Evolutionary conservation across 1,140 invertebrate genomes (phyloP).

Genomic region (Rhagoletis pomonella): DNA sequence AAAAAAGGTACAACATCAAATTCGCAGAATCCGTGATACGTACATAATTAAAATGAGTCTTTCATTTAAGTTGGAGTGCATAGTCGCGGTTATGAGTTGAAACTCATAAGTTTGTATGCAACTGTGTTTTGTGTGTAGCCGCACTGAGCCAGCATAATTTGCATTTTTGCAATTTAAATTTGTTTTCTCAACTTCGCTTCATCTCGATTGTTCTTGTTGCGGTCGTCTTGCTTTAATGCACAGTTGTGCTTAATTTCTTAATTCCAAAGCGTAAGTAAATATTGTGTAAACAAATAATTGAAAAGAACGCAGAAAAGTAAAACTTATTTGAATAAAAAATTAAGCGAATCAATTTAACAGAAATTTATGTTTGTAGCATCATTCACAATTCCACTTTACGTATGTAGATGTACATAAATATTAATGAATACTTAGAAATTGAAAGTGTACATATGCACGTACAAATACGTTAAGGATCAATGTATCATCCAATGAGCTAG

Average conservation of each 20-base stretch:
- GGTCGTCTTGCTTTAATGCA: slow-evolving; percentile 1
- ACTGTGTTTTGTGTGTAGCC: background rate
- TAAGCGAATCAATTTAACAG: background rate
- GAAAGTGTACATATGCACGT: too few relatives aligned
- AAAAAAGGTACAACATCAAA: background rate
- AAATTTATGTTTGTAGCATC: background rate
- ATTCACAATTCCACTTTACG: background rate
- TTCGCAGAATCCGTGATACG: background rate
- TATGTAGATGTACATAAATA: background rate
- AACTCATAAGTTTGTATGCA: background rate
- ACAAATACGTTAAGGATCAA: too few relatives aligned
- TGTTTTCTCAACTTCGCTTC: background rate
- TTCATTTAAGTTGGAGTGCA: background rate
- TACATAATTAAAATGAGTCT: background rate
- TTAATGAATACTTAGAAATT: background rate
- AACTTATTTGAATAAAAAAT: background rate
- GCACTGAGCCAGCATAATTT: slow-evolving; percentile 16
- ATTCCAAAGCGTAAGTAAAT: slow-evolving; percentile 33
- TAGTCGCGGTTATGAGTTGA: background rate
- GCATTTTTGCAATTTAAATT: slow-evolving; percentile 23
- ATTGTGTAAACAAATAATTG: slow-evolving; percentile 41
- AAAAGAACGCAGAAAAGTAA: slow-evolving; percentile 10
- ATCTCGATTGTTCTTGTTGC: background rate
- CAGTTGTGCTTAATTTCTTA: slow-evolving; percentile 30
- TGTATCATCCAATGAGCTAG: too few relatives aligned